A percentile compares a stretch with the other conserved stretches of the same genome.
These are phyloP conservation scores for Meteorus sp. DNA, from an alignment of 1,140 invertebrate species.

Conservation along the genomic window DNA sequence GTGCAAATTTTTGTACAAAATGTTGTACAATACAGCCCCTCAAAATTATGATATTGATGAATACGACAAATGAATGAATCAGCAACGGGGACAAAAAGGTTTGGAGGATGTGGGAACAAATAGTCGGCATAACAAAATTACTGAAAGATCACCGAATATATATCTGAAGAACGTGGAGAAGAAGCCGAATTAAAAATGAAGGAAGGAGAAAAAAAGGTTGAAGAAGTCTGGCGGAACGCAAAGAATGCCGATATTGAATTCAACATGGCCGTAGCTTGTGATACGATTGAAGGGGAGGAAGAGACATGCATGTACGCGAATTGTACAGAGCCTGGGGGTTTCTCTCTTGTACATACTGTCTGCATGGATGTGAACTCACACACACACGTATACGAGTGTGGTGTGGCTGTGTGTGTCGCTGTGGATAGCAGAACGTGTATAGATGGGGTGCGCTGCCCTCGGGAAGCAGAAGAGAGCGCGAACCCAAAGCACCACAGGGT, in stretches of 20 bases:
- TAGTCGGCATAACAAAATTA: too few species aligned
- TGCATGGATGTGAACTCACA: neutral
- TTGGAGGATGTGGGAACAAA: too few species aligned
- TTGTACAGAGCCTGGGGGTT: conserved; percentile 1
- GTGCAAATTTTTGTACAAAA: too few species aligned
- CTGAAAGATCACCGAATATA: too few species aligned
- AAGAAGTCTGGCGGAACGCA: conserved; percentile 42
- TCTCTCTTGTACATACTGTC: conserved; percentile 1
- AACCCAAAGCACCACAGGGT: conserved; percentile 28
- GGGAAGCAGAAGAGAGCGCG: conserved; percentile 29
- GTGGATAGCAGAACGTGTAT: conserved; percentile 1
- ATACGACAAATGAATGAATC: too few species aligned
- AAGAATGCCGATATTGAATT: conserved; percentile 59
- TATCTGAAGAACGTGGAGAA: too few species aligned
- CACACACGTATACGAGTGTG: too few species aligned
- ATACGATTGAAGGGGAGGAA: conserved; percentile 28
- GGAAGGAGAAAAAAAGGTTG: conserved; percentile 1
- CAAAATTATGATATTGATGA: too few species aligned
- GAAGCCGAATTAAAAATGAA: too few species aligned
- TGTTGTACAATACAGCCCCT: too few species aligned
- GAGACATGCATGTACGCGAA: conserved; percentile 11
- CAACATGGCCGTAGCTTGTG: conserved; percentile 55
- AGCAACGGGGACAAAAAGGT: too few species aligned
- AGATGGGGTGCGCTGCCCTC: conserved; percentile 28
- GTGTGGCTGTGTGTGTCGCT: too few species aligned